Base-by-base conservation (phyloP, 2,888 invertebrate species). In the Dryadula phaetusa region DNA sequence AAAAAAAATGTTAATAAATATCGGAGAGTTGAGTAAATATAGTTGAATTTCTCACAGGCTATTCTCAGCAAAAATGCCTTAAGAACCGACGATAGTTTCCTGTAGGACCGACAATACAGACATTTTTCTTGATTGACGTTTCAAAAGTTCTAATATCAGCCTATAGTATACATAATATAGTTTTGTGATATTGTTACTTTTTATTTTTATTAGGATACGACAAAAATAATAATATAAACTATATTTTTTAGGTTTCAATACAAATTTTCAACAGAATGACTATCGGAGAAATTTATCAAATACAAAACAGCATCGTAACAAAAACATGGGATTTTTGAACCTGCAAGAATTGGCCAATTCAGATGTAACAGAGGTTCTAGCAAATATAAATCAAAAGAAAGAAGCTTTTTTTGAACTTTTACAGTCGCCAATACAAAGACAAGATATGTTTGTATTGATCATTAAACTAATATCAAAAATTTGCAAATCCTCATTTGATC, bases 401-500 rank as follows among this genome's bases (percentile, higher is more conserved):
- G 75, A 76, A 7, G 80, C 78, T 3, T 88, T 93, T 69, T 72
- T 79, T 16, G 77, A 83, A n/a, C 67, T 91, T 14, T 56, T 90
- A 46, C 73, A 84, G 37, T 76, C 78, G 14, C 79, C 80, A 1
- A 80, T 83, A 16, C 77, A 83, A 4, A 80, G 75, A 64, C 74
- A 72, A 2, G 93, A 93, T 74, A 70, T 84, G 22, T 83, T 82
- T 70, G 79, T 86, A 16, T 72, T 93, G 14, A 75, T 92, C 14
- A 72, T 93, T n/a, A 75, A 82, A 77, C 78, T 93, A 64, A 72
- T 93, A 65, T 79, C 84, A 2, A 92, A 89, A 81, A 75, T 88
- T 3, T 84, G 85, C 58, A 76, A 77, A 49, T 83, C 87, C 0
- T 76, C 86, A 0, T 90, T 89, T 66, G 81, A 83, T 28, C 82